These are phyloP conservation scores for Papilio xuthus DNA, from an alignment of 1,140 invertebrate genomes.

Conservation along the genomic window DNA sequence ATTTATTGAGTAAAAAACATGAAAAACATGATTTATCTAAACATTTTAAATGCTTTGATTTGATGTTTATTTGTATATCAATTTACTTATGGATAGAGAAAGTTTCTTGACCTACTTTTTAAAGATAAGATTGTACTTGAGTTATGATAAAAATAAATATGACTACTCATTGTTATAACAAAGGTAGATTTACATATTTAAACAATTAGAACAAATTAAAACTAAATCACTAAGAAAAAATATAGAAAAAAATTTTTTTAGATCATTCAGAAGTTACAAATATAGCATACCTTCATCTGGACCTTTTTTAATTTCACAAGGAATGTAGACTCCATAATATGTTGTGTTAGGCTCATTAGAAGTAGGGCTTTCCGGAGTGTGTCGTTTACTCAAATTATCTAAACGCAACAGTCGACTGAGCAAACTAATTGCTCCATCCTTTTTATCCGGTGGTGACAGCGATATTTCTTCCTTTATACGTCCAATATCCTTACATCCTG, in stretches of 20 bases:
- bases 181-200: conserved; percentile 25
- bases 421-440: conserved; percentile 69
- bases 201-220: conserved; percentile 32
- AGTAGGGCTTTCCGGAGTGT: conserved; percentile 58
- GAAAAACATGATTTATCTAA: too few relatives aligned
- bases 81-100: conserved; percentile 8
- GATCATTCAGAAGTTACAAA: neutral
- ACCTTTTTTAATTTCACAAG: conserved; percentile 78
- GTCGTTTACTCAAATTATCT: conserved; percentile 63
- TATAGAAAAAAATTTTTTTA: neutral
- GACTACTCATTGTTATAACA: conserved; percentile 14
- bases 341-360: conserved; percentile 61
- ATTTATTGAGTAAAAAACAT: too few relatives aligned
- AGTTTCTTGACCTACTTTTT: conserved; percentile 22
- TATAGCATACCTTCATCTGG: conserved; percentile 72
- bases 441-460: conserved; percentile 68
- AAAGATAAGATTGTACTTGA: conserved; percentile 14
- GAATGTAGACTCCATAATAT: conserved; percentile 80
- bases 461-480: conserved; percentile 70
- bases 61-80: conserved; percentile 11
- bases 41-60: neutral
- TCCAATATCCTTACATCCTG: conserved; percentile 70
- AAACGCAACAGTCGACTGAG: conserved; percentile 70
- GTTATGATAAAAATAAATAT: conserved; percentile 20
- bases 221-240: too few relatives aligned